A percentile compares a stretch with the other conserved stretches of the same genome.
phyloP scores from a whole-genome alignment of 1,140 invertebrate genomes.

The Teleopsis dalmanni region DNA sequence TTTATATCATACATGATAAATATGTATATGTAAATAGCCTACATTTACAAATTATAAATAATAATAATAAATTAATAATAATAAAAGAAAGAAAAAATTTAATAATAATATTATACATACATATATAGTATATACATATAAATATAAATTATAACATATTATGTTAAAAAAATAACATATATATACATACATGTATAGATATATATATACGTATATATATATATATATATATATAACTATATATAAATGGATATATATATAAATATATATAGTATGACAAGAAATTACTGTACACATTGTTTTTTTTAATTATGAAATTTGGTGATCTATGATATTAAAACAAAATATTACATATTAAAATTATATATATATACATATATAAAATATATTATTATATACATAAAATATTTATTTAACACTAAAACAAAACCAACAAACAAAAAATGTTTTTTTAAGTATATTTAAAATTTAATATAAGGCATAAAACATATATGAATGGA shows the following conservation, averaged over 20 bases:
- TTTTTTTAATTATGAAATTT: conserved; percentile 43
- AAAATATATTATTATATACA: conserved; percentile 4
- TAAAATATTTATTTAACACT: too few relatives aligned
- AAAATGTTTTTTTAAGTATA: neutral
- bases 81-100: neutral
- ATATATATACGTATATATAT: conserved; percentile 5
- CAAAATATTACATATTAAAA: conserved; percentile 18
- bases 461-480: neutral
- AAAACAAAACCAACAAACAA: too few relatives aligned
- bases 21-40: conserved; percentile 7
- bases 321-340: conserved; percentile 43
- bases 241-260: neutral
- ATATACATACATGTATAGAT: neutral
- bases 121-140: conserved; percentile 2
- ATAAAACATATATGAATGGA: neutral
- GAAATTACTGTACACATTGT: conserved; percentile 36
- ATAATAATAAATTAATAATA: conserved; percentile 7
- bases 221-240: conserved; percentile 7
- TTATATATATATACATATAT: conserved; percentile 11
- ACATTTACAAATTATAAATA: conserved; percentile 1
- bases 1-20: neutral
- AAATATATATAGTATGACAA: conserved; percentile 16
- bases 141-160: neutral
- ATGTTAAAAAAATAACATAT: neutral
- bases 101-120: neutral